Evolutionary conservation across 2,797 vertebrate species (phyloP).

Genomic region (Dendrocincla fuliginosa): DNA sequence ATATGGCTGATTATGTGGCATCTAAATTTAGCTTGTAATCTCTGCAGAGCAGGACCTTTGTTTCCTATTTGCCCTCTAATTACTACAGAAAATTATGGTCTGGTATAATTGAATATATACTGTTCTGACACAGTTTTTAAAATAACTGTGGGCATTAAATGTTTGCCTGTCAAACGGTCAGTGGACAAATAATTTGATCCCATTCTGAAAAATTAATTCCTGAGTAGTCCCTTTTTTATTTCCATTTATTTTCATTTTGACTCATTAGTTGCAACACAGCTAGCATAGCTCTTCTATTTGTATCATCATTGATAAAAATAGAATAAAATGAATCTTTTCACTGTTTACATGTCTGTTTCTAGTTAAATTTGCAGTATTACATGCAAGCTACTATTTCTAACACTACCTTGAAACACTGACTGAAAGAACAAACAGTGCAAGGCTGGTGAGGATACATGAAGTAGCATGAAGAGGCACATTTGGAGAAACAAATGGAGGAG

Average conservation of each 20-base stretch:
- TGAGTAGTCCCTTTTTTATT: neutral
- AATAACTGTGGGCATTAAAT: neutral
- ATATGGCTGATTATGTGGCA: neutral
- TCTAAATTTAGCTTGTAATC: slow-evolving; percentile 34
- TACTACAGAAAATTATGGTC: neutral
- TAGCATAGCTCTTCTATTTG: neutral
- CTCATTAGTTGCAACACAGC: neutral
- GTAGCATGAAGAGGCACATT: neutral
- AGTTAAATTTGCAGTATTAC: neutral
- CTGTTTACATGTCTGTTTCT: neutral
- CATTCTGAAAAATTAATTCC: neutral
- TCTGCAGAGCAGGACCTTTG: slow-evolving; percentile 11
- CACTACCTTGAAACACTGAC: neutral
- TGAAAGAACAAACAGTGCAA: neutral
- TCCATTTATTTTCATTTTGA: neutral
- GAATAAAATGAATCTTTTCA: neutral
- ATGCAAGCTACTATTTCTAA: neutral
- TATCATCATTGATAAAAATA: neutral
- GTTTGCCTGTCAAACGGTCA: neutral
- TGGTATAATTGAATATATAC: neutral
- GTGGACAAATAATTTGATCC: neutral
- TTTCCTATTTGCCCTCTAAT: slow-evolving; percentile 18
- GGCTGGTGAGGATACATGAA: too few species aligned
- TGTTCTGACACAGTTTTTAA: neutral
- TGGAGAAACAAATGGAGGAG: neutral